Evolutionary conservation across 1,140 invertebrate genomes (phyloP), one percentile per base, ranked within the genome.

Genomic region (Drosophila fuyamai): DNA sequence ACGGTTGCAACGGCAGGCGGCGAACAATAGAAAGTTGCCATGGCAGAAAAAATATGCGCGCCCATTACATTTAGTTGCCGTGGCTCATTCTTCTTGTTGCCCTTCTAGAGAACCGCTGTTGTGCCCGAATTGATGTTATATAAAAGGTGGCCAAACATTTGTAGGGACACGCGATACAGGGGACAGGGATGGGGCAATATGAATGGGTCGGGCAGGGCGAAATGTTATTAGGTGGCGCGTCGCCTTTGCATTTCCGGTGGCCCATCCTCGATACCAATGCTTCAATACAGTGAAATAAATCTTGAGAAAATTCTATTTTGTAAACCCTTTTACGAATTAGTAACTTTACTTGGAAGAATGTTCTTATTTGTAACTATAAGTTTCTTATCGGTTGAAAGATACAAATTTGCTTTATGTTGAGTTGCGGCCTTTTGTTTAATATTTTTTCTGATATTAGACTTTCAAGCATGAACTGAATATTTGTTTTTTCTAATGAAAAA

Each of bases 221-320:
- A 86, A 81, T 86, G 84, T 83, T 83, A 88, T 88, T 89, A 88
- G 67, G 76, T 88, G 76, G 76, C 62, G 82, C 56, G 79, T 82
- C 79, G 73, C 84, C 83, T 89, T 77, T 65, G 79, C 60, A 80
- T 76, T 80, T 88, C 83, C 84, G 81, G 18, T 62, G 36, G 46
- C 59, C 58, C 73, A 48, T 56, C 46, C 46, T 29, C 38, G 29
- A 8, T 12, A 13, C 27, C 27, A 36, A 38, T 32, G 9, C 44
- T 14, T n/a, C 32, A 27, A 41, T 12, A 44, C 47, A 10, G 18
- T 18, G 18, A 44, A 29, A 35, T 23, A 51, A 60, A 59, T 59
- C 27, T 29, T 10, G 8, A 38, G 36, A 10, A 3, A 38, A 38
- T 10, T 38, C 8, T 2, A 8, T 32, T 0, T 2, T 32, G 0